phyloP scores from a whole-genome alignment of 2,888 invertebrate genomes.

The Epinotia brunnichana region DNA sequence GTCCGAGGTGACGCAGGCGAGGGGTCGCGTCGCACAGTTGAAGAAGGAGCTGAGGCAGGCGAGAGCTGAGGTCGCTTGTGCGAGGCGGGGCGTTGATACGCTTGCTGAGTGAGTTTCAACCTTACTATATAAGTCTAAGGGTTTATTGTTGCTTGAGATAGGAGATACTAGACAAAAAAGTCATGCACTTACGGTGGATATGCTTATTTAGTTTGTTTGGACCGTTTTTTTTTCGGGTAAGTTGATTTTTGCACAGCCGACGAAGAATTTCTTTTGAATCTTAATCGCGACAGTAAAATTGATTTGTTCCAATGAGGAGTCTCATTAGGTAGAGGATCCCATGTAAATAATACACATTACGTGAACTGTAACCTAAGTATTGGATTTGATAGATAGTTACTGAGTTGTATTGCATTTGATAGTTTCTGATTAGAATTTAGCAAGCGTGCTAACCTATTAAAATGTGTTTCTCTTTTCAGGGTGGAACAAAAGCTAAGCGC shows the following conservation, averaged over 20 bases:
- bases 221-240: no score
- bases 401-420: no score
- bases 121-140: constrained; percentile 1
- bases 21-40: constrained; percentile 93
- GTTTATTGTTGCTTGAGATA: constrained; percentile 12
- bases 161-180: neutral
- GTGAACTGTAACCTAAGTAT: no score
- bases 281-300: no score
- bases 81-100: constrained; percentile 96
- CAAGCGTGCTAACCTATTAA: neutral
- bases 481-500: constrained; percentile 95
- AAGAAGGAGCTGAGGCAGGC: constrained; percentile 96
- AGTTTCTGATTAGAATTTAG: neutral
- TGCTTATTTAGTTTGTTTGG: no score
- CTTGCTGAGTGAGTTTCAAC: constrained; percentile 89
- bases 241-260: no score
- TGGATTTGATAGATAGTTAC: no score
- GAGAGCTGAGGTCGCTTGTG: constrained; percentile 94
- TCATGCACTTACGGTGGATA: no score
- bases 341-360: no score
- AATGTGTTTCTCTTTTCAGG: constrained; percentile 78
- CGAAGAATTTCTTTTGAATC: no score
- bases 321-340: no score
- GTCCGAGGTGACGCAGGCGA: constrained; percentile 95
- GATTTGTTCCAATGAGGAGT: no score